A percentile compares a stretch with the other conserved stretches of the same genome.
These are phyloP conservation scores for Aphidoletes aphidimyza DNA, from an alignment of 2,888 invertebrate species.

Conservation along the genomic window DNA sequence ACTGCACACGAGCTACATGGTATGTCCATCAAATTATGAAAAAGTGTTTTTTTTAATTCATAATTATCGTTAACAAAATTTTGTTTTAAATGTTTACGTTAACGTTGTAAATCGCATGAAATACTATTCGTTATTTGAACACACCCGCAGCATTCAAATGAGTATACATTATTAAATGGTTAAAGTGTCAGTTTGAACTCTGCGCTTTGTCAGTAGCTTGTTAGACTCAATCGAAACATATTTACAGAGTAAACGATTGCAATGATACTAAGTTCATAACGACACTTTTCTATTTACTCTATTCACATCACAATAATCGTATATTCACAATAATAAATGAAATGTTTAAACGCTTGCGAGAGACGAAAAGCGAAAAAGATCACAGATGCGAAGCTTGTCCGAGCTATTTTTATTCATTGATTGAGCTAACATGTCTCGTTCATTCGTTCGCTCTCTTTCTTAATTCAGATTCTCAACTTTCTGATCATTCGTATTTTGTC, in stretches of 20 bases:
- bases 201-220: neutral
- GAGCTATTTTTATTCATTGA: neutral
- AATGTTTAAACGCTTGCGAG: neutral
- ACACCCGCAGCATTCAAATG: neutral
- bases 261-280: neutral
- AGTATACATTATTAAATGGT: neutral
- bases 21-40: conserved; percentile 62
- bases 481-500: neutral
- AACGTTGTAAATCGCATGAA: neutral
- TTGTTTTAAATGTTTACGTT: too few species aligned
- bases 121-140: neutral
- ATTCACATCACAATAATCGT: neutral
- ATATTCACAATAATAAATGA: too few species aligned
- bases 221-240: too few species aligned
- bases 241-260: neutral
- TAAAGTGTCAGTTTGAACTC: conserved; percentile 19
- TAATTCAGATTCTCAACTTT: neutral
- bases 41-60: too few species aligned
- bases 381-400: neutral
- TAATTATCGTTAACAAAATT: too few species aligned
- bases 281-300: neutral
- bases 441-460: neutral
- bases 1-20: conserved; percentile 63
- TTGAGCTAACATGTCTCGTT: neutral
- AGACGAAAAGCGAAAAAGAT: neutral